Evolutionary conservation across 2,113 vertebrate species (phyloP), one percentile per base, ranked within the genome.

Genomic region (Pardalotus punctatus): DNA sequence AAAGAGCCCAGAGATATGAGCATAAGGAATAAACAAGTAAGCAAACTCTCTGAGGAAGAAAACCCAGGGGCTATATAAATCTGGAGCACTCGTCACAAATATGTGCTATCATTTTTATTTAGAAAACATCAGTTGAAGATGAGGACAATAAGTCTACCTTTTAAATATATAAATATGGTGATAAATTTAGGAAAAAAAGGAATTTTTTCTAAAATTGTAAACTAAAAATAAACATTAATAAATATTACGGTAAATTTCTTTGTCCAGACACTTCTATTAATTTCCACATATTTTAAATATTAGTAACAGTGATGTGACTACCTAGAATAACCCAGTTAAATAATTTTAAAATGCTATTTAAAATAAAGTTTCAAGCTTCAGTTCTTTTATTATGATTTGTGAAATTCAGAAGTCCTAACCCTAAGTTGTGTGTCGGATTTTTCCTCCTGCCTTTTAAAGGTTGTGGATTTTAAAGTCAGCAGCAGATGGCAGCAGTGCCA

Each of bases 401-500:
- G 48, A 79, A 71, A 69, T 10, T 64, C 24, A 6, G 29, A 77
- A 45, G 2, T 28, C 45, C 22, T 24, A 64, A 35, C 13, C 11
- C 7, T 28, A 38, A 66, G 0, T 1, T 51, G 20, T 17, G 4
- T 4, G 12, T 2, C 0, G 0, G 14, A 36, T 12, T 42, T 76
- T 67, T 45, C 45, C 64, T 28, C 1, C n/a, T 23, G 19, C 6
- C 18, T 7, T 64, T 56, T 54, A 47, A 20, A 62, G 20, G 10
- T 0, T 93, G 91, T 17, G 78, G 14, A 40, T 84, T 95, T 78
- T 36, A 21, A 66, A 73, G 33, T 3, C 36, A 81, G 43, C 95
- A 92, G 93, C 88, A 95, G 93, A 64, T 88, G 94, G 96, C 90
- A 94, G 92, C 74, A 94, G 84, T 10, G 16, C 27, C 11, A 23